Conservation (phyloP, 2,888 invertebrate species). For the Drosophila cognata region DNA sequence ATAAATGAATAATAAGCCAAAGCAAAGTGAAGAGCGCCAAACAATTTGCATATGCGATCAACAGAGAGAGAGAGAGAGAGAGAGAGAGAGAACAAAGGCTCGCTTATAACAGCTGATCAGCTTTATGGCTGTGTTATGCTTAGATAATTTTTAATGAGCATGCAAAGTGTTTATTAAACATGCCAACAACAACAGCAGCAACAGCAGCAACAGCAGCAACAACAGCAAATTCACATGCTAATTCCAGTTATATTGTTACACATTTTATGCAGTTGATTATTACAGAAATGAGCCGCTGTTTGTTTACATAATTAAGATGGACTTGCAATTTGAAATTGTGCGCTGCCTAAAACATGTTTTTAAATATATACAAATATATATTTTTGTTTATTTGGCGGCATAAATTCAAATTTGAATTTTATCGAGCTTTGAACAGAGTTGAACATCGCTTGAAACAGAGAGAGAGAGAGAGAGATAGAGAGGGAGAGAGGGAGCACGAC, state of each 20-base stretch:
- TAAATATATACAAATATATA: slow-evolving; percentile 22
- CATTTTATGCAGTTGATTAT: slow-evolving; percentile 60
- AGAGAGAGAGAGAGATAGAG: background rate
- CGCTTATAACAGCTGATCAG: slow-evolving; percentile 53
- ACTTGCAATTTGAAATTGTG: slow-evolving; percentile 25
- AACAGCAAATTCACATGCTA: slow-evolving; percentile 13
- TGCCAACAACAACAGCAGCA: slow-evolving; percentile 44
- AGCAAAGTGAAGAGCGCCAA: slow-evolving; percentile 41
- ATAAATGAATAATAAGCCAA: slow-evolving; percentile 77
- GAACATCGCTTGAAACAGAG: slow-evolving; percentile 15
- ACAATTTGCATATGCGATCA: slow-evolving; percentile 53
- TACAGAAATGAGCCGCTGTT: slow-evolving; percentile 44
- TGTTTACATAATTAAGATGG: slow-evolving; percentile 54
- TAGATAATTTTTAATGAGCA: slow-evolving; percentile 82
- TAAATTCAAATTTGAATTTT: slow-evolving; percentile 54
- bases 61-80: slow-evolving; percentile 1
- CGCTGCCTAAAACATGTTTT: background rate
- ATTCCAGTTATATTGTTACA: slow-evolving; percentile 58
- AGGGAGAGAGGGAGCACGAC: slow-evolving; percentile 22
- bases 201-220: slow-evolving; percentile 13
- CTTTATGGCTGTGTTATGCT: slow-evolving; percentile 51
- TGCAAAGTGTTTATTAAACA: slow-evolving; percentile 83
- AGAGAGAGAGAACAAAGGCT: slow-evolving; percentile 1
- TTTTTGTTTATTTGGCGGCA: slow-evolving; percentile 27
- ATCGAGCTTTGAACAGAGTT: slow-evolving; percentile 52